phyloP scores from a whole-genome alignment of 92 coral and sea anemone genomes.

The Epizoanthus fatuus region DNA sequence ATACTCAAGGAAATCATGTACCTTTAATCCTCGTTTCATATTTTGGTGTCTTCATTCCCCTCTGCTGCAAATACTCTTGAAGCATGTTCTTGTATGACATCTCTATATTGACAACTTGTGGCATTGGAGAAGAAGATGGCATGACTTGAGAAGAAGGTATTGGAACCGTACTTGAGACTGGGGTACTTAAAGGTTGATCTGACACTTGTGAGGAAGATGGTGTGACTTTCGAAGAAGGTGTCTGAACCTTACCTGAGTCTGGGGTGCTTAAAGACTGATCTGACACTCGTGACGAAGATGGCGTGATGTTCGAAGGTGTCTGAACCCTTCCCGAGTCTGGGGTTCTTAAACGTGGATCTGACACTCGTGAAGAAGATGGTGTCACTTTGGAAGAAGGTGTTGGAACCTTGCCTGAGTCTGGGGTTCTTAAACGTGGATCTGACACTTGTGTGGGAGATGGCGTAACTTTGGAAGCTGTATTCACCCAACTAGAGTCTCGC shows the following conservation, averaged over 20 bases:
- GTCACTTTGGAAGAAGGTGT: not conserved
- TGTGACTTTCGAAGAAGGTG: slow-evolving; percentile 37
- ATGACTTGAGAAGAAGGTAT: not conserved
- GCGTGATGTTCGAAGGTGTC: not conserved
- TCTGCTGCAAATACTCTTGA: slow-evolving; percentile 91
- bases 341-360: not conserved
- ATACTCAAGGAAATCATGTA: slow-evolving; percentile 11
- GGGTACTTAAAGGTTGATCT: not conserved
- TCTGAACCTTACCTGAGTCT: not conserved
- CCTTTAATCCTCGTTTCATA: slow-evolving; percentile 79
- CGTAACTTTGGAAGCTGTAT: not conserved
- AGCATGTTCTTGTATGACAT: slow-evolving; percentile 86
- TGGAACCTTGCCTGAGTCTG: not conserved
- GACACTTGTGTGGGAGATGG: not conserved
- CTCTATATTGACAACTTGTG: slow-evolving; percentile 17
- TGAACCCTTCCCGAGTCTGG: not conserved
- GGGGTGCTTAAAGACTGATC: not conserved
- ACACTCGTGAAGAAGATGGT: not conserved
- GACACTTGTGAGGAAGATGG: not conserved
- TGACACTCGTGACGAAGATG: not conserved
- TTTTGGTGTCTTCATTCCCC: slow-evolving; percentile 74
- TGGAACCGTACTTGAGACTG: not conserved
- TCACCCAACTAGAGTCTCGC: too few species aligned
- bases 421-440: not conserved
- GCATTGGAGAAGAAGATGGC: slow-evolving; percentile 3